These are phyloP conservation scores for Actinopyga echinites DNA, from an alignment of 53 echinoderm and acorn worm species.

Conservation along the genomic window DNA sequence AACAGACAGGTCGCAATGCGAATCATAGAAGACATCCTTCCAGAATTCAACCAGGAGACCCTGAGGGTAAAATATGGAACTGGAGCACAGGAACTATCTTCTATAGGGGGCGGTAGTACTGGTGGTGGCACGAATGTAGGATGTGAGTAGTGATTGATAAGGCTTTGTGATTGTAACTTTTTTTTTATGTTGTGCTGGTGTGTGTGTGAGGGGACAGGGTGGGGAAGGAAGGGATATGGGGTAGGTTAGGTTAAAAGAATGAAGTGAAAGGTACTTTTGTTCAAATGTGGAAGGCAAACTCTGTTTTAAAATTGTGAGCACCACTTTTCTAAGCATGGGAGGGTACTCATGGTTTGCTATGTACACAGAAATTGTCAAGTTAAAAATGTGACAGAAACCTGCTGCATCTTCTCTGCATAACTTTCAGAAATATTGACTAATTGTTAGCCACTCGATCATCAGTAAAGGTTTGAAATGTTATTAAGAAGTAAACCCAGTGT, in stretches of 20 bases:
- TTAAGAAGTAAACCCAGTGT: too few relatives aligned
- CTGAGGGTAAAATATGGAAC: constrained; percentile 14
- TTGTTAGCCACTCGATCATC: too few relatives aligned
- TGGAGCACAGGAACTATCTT: constrained; percentile 6
- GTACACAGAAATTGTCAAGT: too few relatives aligned
- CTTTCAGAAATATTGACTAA: too few relatives aligned
- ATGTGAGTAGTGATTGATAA: not conserved
- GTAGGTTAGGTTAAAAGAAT: not conserved
- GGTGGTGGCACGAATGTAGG: not conserved
- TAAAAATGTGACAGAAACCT: too few relatives aligned
- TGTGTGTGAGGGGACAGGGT: not conserved
- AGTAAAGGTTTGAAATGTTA: too few relatives aligned
- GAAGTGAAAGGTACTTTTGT: too few relatives aligned
- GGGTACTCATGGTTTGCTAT: too few relatives aligned
- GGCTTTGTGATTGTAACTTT: not conserved
- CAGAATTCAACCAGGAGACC: constrained; percentile 27
- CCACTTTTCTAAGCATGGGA: too few relatives aligned
- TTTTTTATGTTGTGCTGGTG: not conserved
- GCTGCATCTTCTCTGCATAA: too few relatives aligned
- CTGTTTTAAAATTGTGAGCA: too few relatives aligned
- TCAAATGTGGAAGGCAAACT: too few relatives aligned
- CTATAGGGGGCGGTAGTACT: not conserved
- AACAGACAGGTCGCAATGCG: constrained; percentile 53
- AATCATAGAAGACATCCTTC: constrained; percentile 41
- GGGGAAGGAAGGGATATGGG: not conserved